Conservation (phyloP, 2,888 invertebrate genomes). For the Drosophila neotestacea region DNA sequence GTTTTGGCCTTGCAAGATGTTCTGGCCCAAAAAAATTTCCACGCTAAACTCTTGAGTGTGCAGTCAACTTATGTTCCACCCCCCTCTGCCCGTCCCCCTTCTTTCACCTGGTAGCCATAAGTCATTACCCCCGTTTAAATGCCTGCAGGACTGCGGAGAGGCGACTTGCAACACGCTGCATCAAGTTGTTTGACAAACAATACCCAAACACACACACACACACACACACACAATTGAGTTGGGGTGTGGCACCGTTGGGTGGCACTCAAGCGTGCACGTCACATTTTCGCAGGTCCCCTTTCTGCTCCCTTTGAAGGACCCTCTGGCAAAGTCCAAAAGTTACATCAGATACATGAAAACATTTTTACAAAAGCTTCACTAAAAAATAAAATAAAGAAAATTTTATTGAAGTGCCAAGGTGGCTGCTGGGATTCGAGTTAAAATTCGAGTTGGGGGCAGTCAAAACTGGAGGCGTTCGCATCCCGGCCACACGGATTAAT, state of each 20-base stretch:
- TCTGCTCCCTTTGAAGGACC: slow-evolving; percentile 16
- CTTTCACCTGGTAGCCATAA: slow-evolving; percentile 58
- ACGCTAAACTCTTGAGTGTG: slow-evolving; percentile 38
- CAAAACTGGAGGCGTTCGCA: slow-evolving; percentile 49
- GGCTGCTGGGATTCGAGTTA: neutral
- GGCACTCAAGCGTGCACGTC: slow-evolving; percentile 77
- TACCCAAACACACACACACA: slow-evolving; percentile 43
- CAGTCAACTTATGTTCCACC: slow-evolving; percentile 31
- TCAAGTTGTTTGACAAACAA: slow-evolving; percentile 76
- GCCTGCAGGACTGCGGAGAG: slow-evolving; percentile 41
- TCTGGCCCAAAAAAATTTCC: slow-evolving; percentile 2
- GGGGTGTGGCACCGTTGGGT: slow-evolving; percentile 31
- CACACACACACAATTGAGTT: slow-evolving; percentile 7
- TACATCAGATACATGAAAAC: slow-evolving; percentile 78
- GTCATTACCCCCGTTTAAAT: slow-evolving; percentile 72
- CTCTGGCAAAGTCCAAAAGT: slow-evolving; percentile 59
- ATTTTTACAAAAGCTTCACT: slow-evolving; percentile 77
- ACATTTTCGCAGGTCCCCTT: slow-evolving; percentile 67
- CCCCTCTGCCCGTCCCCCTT: neutral
- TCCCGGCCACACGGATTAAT: slow-evolving; percentile 68
- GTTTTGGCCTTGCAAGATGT: slow-evolving; percentile 34
- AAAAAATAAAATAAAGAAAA: slow-evolving; percentile 79
- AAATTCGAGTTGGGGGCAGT: neutral
- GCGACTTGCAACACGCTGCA: slow-evolving; percentile 29
- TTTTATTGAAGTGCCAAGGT: slow-evolving; percentile 78